phyloP scores from a whole-genome alignment of 2,797 vertebrate species.

The Perodicticus potto region DNA sequence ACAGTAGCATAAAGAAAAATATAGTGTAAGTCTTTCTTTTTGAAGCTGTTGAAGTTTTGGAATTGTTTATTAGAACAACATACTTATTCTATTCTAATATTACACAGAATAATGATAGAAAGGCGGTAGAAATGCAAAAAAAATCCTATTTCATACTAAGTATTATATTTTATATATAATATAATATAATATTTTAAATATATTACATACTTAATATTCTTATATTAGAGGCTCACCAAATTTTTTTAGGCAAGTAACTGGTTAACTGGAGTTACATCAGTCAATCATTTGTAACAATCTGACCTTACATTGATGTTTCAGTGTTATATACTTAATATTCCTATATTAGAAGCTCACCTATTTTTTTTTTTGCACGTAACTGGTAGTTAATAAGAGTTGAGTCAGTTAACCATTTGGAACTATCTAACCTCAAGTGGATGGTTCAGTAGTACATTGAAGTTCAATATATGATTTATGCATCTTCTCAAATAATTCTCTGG shows the following conservation, averaged over 20 bases:
- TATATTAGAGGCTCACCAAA: background rate
- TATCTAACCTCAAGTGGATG: background rate
- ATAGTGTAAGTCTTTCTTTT: background rate
- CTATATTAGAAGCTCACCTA: background rate
- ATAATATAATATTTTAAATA: background rate
- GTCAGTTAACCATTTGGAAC: background rate
- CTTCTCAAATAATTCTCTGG: background rate
- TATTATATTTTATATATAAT: background rate
- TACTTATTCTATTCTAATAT: background rate
- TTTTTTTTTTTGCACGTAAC: slow-evolving; percentile 16
- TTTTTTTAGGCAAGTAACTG: background rate
- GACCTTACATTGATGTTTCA: background rate
- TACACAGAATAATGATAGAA: background rate
- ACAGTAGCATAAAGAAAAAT: background rate
- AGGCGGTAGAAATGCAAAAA: background rate
- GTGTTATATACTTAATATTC: background rate
- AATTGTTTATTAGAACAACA: background rate
- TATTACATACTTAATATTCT: background rate
- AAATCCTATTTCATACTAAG: background rate
- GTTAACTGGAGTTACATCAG: background rate
- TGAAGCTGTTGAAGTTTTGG: background rate
- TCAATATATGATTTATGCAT: background rate
- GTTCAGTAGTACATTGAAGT: background rate
- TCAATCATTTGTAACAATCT: background rate
- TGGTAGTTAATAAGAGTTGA: background rate